Percentiles rank a stretch among this genome's conserved stretches.
Conservation (phyloP, 2,113 vertebrate genomes). For the Psammodynastes pulverulentus region DNA sequence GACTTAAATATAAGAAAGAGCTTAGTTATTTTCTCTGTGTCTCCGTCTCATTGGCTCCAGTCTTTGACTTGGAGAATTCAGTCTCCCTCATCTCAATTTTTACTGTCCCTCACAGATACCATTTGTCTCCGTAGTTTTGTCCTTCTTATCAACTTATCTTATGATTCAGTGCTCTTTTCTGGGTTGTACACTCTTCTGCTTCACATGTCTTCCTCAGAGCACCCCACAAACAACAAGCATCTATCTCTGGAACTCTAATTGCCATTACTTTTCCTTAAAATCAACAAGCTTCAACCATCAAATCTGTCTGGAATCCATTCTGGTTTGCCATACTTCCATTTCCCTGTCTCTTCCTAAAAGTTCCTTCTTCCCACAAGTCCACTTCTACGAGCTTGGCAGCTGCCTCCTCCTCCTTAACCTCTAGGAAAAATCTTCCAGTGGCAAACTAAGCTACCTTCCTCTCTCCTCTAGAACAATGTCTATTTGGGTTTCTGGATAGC, state of each 20-base stretch:
- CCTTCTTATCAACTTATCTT: neutral
- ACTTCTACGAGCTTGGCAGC: neutral
- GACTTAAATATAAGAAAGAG: neutral
- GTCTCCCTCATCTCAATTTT: neutral
- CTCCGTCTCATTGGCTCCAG: neutral
- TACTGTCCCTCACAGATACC: neutral
- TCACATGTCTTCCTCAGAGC: neutral
- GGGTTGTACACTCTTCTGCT: neutral
- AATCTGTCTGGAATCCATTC: neutral
- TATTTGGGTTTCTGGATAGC: neutral
- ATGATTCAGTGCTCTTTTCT: neutral
- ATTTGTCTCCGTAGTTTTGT: neutral
- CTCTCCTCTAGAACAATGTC: neutral
- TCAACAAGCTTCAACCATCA: neutral
- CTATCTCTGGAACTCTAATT: neutral
- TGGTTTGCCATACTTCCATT: neutral
- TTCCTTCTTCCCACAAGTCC: neutral
- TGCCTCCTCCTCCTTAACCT: neutral
- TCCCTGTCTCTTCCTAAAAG: neutral
- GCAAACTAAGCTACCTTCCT: neutral
- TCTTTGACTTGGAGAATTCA: neutral
- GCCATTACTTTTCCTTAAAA: neutral
- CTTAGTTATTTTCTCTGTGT: neutral
- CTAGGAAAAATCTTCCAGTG: neutral
- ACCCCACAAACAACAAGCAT: neutral